These are phyloP conservation scores for Sebastes cheni DNA, from an alignment of 2,797 vertebrate species.

Conservation along the genomic window DNA sequence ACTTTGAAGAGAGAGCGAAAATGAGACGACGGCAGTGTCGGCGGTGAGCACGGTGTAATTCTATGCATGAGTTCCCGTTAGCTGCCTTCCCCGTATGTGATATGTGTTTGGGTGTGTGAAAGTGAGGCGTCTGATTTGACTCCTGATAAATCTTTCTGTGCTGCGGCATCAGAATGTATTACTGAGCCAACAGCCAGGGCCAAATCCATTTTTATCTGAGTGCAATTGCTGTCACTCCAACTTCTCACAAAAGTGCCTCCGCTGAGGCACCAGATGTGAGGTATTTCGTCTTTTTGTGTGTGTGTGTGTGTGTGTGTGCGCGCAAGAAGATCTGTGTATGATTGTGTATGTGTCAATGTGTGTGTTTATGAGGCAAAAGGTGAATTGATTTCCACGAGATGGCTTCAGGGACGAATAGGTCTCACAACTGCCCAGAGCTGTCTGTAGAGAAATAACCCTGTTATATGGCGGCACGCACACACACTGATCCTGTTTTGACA, in stretches of 20 bases:
- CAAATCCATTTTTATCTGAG: slow-evolving; percentile 75
- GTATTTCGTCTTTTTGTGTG: slow-evolving; percentile 26
- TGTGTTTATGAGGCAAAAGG: slow-evolving; percentile 58
- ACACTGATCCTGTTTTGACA: slow-evolving; percentile 69
- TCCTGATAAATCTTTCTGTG: slow-evolving; percentile 71
- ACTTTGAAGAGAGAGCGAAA: slow-evolving; percentile 34
- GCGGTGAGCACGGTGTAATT: slow-evolving; percentile 54
- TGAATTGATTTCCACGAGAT: slow-evolving; percentile 69
- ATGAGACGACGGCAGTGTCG: slow-evolving; percentile 40
- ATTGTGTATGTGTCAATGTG: slow-evolving; percentile 12
- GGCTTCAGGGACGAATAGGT: slow-evolving; percentile 53
- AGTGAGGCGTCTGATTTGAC: slow-evolving; percentile 73
- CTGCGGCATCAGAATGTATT: slow-evolving; percentile 69
- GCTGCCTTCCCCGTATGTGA: slow-evolving; percentile 42
- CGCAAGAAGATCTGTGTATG: background rate
- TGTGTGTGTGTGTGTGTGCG: slow-evolving; percentile 13
- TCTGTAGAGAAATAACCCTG: slow-evolving; percentile 62
- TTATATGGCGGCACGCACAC: slow-evolving; percentile 30
- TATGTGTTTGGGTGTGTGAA: slow-evolving; percentile 70
- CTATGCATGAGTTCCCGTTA: slow-evolving; percentile 65
- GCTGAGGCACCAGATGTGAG: slow-evolving; percentile 51
- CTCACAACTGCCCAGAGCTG: slow-evolving; percentile 51
- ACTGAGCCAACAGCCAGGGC: slow-evolving; percentile 63
- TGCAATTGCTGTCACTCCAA: slow-evolving; percentile 74
- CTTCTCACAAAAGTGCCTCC: slow-evolving; percentile 57